Evolutionary conservation across 2,113 vertebrate species (phyloP).

Genomic region (Marmota monax): DNA sequence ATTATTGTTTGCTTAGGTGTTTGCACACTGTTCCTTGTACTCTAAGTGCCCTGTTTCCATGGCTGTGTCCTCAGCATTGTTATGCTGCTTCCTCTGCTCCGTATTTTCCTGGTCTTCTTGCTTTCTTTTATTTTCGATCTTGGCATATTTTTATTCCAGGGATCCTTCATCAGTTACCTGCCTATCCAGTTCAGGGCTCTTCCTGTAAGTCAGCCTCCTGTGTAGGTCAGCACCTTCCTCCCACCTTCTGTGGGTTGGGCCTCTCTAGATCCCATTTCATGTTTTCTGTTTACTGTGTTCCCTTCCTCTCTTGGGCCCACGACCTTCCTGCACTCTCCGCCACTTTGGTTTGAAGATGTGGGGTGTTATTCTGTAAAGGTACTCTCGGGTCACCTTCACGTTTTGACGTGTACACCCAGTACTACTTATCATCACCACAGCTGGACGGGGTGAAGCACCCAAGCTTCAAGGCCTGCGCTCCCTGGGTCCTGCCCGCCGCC

Average conservation of each 20-base stretch:
- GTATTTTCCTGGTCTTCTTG: not conserved
- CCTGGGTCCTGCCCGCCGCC: rapidly evolving
- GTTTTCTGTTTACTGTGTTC: not conserved
- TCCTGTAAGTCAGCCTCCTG: not conserved
- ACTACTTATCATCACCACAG: too few species aligned
- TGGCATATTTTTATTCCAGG: not conserved
- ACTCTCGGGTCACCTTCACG: not conserved
- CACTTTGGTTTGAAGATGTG: not conserved
- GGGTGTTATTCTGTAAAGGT: rapidly evolving
- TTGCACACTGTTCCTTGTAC: too few species aligned
- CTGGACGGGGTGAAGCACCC: not conserved
- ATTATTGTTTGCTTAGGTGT: not conserved
- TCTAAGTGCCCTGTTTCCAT: not conserved
- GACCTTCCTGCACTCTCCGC: not conserved
- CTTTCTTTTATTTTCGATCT: not conserved
- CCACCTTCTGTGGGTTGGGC: not conserved
- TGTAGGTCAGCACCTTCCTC: too few species aligned
- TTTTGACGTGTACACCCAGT: not conserved
- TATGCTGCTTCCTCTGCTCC: not conserved
- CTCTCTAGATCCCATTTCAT: too few species aligned
- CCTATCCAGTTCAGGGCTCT: not conserved
- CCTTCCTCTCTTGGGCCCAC: not conserved
- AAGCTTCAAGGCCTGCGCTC: rapidly evolving
- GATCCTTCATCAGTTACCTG: not conserved
- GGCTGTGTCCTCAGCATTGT: not conserved